phyloP scores from a whole-genome alignment of 1,140 invertebrate genomes.

The Aphaenogaster ashmeadi region DNA sequence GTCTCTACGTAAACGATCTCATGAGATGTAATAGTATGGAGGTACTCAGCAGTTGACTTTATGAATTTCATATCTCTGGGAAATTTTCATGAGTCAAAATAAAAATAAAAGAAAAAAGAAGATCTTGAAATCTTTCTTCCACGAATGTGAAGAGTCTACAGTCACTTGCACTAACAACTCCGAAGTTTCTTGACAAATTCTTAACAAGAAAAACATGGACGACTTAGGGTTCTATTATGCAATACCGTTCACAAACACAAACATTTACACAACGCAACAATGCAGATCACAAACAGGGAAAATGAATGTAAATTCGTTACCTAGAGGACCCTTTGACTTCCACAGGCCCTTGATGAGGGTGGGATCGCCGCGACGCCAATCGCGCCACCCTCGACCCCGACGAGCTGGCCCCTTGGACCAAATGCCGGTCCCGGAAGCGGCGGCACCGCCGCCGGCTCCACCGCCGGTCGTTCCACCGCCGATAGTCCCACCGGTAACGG shows the following conservation, averaged over 20 bases:
- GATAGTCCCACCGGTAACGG: constrained; percentile 54
- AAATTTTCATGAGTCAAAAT: background rate
- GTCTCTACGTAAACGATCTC: background rate
- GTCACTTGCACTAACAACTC: background rate
- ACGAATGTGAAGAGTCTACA: background rate
- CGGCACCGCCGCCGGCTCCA: constrained; percentile 73
- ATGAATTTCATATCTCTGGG: background rate
- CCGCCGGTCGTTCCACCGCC: constrained; percentile 66
- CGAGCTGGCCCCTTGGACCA: constrained; percentile 63
- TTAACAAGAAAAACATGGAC: background rate
- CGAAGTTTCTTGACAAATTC: background rate
- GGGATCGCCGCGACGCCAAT: constrained; percentile 90
- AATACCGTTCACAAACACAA: background rate
- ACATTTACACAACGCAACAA: background rate
- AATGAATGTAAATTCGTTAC: constrained; percentile 78
- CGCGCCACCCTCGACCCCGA: constrained; percentile 89
- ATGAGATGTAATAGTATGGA: background rate
- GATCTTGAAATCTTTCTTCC: background rate
- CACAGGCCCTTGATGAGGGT: constrained; percentile 90
- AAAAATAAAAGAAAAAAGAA: background rate
- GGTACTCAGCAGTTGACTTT: background rate
- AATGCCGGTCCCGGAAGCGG: constrained; percentile 55
- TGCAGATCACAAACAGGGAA: background rate
- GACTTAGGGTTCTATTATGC: background rate
- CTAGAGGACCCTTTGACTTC: constrained; percentile 89